Evolutionary conservation across 2,888 invertebrate species (phyloP).

Genomic region (Galeruca laticollis): DNA sequence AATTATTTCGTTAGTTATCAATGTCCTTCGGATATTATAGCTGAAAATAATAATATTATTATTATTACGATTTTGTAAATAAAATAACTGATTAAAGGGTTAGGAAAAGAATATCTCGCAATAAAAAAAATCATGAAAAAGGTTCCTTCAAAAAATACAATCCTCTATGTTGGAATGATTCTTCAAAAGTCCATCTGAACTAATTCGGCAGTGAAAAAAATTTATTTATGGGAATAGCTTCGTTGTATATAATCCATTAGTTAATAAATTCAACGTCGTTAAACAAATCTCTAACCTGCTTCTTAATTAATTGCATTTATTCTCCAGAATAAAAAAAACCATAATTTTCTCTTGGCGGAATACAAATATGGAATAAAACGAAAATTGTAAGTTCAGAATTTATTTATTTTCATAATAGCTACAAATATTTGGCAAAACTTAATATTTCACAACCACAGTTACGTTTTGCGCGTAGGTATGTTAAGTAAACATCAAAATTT

Average conservation of each 20-base stretch:
- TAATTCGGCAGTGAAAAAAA: background rate
- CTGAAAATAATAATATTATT: no score
- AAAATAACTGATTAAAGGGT: no score
- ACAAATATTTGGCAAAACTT: constrained; percentile 45
- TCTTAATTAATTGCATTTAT: background rate
- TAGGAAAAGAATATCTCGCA: no score
- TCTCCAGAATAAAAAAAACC: background rate
- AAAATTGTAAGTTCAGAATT: background rate
- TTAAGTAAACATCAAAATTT: background rate
- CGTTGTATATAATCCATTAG: background rate
- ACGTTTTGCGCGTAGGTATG: constrained; percentile 35
- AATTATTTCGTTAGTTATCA: no score
- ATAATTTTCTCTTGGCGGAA: background rate
- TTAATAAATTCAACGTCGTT: background rate
- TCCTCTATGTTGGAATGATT: no score
- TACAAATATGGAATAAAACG: background rate
- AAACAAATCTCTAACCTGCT: background rate
- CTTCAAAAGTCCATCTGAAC: no score
- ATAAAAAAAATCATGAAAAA: no score
- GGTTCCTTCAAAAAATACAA: no score
- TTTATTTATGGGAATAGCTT: background rate
- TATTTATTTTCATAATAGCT: constrained; percentile 25
- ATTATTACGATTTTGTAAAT: no score
- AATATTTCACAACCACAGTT: constrained; percentile 47
- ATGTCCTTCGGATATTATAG: no score